Conservation (phyloP, 1,140 invertebrate species). For the Lucilia cuprina region DNA sequence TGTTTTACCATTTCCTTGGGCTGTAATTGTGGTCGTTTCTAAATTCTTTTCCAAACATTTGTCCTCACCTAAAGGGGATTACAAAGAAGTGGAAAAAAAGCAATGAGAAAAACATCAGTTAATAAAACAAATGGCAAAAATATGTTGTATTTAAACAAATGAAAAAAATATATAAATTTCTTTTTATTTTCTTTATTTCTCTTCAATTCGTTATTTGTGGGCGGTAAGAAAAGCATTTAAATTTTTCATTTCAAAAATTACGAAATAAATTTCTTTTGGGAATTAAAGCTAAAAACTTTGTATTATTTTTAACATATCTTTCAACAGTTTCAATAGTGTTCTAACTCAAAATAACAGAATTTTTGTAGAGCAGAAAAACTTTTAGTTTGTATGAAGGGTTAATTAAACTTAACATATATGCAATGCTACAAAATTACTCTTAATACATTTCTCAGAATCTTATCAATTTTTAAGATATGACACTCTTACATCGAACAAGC, state of each 20-base stretch:
- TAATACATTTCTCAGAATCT: too few species aligned
- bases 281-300: not conserved
- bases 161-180: not conserved
- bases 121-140: constrained; percentile 15
- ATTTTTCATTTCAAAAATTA: not conserved
- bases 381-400: too few species aligned
- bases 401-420: too few species aligned
- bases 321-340: too few species aligned
- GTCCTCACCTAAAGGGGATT: constrained; percentile 49
- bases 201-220: too few species aligned
- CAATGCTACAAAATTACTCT: too few species aligned
- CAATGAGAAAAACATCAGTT: not conserved
- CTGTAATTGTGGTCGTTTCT: constrained; percentile 47
- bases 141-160: constrained; percentile 1
- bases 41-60: constrained; percentile 61
- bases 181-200: not conserved
- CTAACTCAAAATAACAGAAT: too few species aligned
- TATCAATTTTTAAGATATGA: too few species aligned
- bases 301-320: too few species aligned
- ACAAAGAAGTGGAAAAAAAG: not conserved
- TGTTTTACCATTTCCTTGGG: constrained; percentile 53
- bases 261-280: constrained; percentile 18
- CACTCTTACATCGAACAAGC: too few species aligned
- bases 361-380: too few species aligned
- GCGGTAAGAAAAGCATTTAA: not conserved